These are phyloP conservation scores for Trididemnum miniatum DNA, from an alignment of 23 tunicate species.

Conservation along the genomic window DNA sequence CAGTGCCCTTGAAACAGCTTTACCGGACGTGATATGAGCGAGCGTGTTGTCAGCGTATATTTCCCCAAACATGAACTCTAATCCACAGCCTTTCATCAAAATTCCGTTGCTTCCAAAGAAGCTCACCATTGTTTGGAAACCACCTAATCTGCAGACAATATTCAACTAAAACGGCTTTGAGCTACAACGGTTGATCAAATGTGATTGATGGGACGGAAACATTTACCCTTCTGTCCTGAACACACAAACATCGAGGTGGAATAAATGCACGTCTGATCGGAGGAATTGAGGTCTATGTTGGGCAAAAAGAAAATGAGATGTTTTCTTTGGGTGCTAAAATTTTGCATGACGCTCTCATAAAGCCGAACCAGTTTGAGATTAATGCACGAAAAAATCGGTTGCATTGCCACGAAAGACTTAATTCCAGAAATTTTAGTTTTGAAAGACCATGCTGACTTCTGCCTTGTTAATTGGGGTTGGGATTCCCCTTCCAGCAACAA, in stretches of 20 bases:
- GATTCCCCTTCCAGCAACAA: not conserved
- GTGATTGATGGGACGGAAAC: not conserved
- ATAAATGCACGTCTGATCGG: not conserved
- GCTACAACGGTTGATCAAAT: constrained; percentile 8
- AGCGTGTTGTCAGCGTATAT: not conserved
- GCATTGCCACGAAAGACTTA: constrained; percentile 1
- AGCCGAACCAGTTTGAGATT: not conserved
- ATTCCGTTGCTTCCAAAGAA: not conserved
- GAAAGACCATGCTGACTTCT: not conserved
- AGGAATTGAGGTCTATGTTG: not conserved
- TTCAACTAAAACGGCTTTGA: not conserved
- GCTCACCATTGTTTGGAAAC: constrained; percentile 17
- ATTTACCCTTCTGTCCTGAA: not conserved
- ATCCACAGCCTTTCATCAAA: constrained; percentile 4
- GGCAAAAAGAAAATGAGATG: not conserved
- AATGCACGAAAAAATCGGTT: not conserved
- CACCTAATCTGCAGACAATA: not conserved
- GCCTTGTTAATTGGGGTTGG: too few species aligned
- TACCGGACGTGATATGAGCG: constrained; percentile 10
- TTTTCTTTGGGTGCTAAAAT: not conserved
- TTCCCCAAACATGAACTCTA: not conserved
- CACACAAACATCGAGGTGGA: not conserved
- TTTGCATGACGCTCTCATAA: not conserved
- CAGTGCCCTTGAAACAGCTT: constrained; percentile 3
- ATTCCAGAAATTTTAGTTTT: not conserved